phyloP scores from a whole-genome alignment of 2,113 vertebrate species.

The Phyllostomus discolor region DNA sequence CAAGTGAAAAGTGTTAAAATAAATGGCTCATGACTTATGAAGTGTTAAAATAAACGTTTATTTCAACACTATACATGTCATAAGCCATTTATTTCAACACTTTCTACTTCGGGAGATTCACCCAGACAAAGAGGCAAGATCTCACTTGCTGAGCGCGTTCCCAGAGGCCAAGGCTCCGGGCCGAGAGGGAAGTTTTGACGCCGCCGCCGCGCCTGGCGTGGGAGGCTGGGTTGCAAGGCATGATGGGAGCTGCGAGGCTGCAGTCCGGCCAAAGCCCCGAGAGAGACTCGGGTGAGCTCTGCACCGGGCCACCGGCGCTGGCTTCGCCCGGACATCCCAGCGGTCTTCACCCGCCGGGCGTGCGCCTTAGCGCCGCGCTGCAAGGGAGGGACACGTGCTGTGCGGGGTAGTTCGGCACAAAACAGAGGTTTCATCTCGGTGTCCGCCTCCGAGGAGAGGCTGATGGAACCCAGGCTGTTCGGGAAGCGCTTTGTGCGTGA shows the following conservation, averaged over 20 bases:
- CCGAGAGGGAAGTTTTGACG: background rate
- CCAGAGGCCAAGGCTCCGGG: slow-evolving; percentile 60
- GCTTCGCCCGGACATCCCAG: background rate
- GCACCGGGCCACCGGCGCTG: background rate
- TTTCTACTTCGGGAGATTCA: slow-evolving; percentile 73
- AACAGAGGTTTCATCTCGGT: background rate
- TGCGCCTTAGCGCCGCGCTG: background rate
- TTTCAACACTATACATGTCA: slow-evolving; percentile 81
- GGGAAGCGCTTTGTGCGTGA: background rate
- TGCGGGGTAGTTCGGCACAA: background rate
- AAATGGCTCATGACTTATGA: slow-evolving; percentile 84
- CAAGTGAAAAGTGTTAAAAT: slow-evolving; percentile 84
- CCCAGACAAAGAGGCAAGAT: slow-evolving; percentile 68
- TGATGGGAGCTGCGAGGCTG: slow-evolving; percentile 38
- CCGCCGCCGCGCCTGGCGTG: background rate
- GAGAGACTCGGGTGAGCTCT: background rate
- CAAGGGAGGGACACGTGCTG: background rate
- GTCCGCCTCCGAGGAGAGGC: background rate
- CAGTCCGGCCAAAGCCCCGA: background rate
- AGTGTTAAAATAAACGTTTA: slow-evolving; percentile 85
- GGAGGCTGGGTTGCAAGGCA: slow-evolving; percentile 22
- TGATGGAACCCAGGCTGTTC: background rate
- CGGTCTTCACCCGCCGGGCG: background rate
- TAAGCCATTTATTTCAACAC: slow-evolving; percentile 83
- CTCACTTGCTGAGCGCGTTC: slow-evolving; percentile 54